Percentiles rank a stretch among this genome's conserved stretches.
Evolutionary conservation across 2,797 vertebrate genomes (phyloP).

Genomic region (Myiothlypis chrysogaster): DNA sequence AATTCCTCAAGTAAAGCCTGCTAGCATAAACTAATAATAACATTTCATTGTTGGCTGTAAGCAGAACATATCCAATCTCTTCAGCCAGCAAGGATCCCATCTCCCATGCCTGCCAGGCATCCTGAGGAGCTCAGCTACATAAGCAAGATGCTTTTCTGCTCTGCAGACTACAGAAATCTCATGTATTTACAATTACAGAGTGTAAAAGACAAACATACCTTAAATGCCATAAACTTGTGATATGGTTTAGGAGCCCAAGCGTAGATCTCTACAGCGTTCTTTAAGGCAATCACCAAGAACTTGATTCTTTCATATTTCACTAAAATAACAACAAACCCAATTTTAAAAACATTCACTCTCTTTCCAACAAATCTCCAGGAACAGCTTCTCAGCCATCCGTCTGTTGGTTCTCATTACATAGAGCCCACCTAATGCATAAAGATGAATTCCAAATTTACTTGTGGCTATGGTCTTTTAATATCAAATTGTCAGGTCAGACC

Average conservation of each 20-base stretch:
- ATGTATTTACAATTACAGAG: neutral
- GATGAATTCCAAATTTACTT: neutral
- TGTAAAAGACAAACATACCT: slow-evolving; percentile 78
- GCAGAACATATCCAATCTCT: neutral
- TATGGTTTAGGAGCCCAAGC: slow-evolving; percentile 99
- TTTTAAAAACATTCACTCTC: neutral
- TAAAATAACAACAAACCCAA: slow-evolving; percentile 67
- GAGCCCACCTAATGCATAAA: neutral
- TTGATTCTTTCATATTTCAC: slow-evolving; percentile 99
- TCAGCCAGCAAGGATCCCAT: neutral
- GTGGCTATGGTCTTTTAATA: neutral
- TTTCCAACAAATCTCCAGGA: neutral
- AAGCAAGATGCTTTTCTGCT: neutral
- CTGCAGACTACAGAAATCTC: neutral
- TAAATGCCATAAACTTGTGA: slow-evolving; percentile 99
- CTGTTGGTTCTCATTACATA: neutral
- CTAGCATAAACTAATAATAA: neutral
- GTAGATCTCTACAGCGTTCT: slow-evolving; percentile 97
- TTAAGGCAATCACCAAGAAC: slow-evolving; percentile 97
- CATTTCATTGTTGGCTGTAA: neutral
- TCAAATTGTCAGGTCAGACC: neutral
- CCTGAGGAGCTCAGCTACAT: neutral
- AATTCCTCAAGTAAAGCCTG: neutral
- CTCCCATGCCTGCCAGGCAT: neutral
- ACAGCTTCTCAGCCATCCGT: neutral